Base-by-base conservation (phyloP, 2,113 vertebrate species). In the Cygnus atratus region DNA sequence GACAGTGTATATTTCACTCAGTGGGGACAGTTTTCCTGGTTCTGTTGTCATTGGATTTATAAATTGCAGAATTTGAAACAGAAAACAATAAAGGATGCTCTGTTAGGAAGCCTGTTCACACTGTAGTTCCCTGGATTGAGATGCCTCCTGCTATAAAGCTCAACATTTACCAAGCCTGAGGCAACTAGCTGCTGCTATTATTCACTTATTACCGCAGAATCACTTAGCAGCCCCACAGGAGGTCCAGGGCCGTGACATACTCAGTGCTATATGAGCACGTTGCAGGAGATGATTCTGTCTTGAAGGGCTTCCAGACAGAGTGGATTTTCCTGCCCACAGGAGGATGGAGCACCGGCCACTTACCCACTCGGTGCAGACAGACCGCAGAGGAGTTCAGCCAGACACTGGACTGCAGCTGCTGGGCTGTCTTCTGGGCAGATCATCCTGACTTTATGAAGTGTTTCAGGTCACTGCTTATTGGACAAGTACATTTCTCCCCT, bases 341-440 rank as follows among this genome's bases (percentile, higher is more conserved):
- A 25, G 66, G 54, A 29, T 0, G 6, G n/a, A 19, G 39, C 4
- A 1, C 65, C 84, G 80, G 77, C 10, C 72, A 48, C 16, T 43
- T 41, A 70, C 68, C 65, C 1, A 0, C 10, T 25, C 0, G 0
- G 5, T 13, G 48, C 74, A 74, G 74, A 44, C 80, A 26, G 63
- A 9, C 25, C 1, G 0, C 16, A 9, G 28, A 3, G 8, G 46
- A 21, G 4, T 3, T 39, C 25, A 80, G 57, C 31, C 0, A 0
- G 22, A 43, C 0, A 0, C n/a, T 3, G 31, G 39, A 33, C 76
- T 79, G 58, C 74, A 54, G 74, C 71, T 94, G 74, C 82, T 67
- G 79, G 50, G 25, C 4, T 50, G 82, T 95, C 88, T 95, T 44
- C 75, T 62, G 62, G 62, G 62, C 58, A 92, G 26, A 86, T 86